Base-by-base conservation (phyloP, 1,140 invertebrate genomes). In the Piezodorus guildinii region DNA sequence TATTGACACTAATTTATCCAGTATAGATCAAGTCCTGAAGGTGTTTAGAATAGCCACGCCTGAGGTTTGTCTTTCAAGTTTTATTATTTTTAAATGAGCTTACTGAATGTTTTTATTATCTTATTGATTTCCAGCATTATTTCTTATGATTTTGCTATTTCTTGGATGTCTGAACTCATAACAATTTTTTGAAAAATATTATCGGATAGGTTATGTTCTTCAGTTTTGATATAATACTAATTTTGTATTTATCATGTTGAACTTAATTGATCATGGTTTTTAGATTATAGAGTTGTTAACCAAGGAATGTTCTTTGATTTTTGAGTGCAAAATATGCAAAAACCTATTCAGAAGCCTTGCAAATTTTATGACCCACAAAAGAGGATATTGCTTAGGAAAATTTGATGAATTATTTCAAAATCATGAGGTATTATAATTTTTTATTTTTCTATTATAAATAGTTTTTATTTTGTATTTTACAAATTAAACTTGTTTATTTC, bases 351-450 rank as follows among this genome's bases (percentile, higher is more conserved):
- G 90, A 69, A 88, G 85, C 70, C 75, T 93, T 64, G 81, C 83
- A 0, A 91, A 92, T 75, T 89, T 92, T 70, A 80, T 92, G 66
- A 85, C 85, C 49, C 90, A 93, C 70, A 93, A 93, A 74, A 76
- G 88, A 62, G 78, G 83, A 43, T 92, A 88, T 70, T 93, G 90
- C 21, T 17, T 60, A 12, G 49, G 39, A 19, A 63, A 39, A 45
- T 60, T 56, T 12, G 27, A 30, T 43, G 59, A 65, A 43, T 17
- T 60, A 23, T 56, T 56, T 16, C 52, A 56, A 56, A 56, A 56
- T 16, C 52, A 56, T 56, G 52, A 21, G 52, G 52, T 56, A 39
- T 10, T 39, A 4, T 30, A 4, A 30, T 30, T 30, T 30, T 30
- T 30, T 30, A 6, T 39, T 39, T 39, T 39, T 39, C 34, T 39